Conservation (phyloP, 2,113 vertebrate species). For the Proteles cristata region DNA sequence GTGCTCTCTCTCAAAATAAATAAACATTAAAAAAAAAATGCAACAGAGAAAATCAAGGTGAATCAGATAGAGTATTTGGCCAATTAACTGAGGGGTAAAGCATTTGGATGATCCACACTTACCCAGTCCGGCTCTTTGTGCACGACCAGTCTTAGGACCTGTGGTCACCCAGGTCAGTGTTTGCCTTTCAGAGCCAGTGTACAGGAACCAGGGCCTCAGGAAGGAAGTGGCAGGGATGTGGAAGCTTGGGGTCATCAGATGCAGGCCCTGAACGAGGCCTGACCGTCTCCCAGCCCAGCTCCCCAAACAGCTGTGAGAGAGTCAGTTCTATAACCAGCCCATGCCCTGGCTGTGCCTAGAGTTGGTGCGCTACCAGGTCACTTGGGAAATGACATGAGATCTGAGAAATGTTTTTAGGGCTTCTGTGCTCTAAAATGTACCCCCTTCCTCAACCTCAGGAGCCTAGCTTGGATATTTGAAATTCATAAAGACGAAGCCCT, state of each 20-base stretch:
- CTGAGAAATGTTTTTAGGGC: slow-evolving; percentile 37
- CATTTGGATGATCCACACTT: background rate
- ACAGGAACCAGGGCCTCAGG: background rate
- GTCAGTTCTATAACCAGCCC: background rate
- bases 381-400: slow-evolving; percentile 13
- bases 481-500: slow-evolving; percentile 62
- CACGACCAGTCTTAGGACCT: background rate
- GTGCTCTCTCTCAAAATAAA: too few relatives aligned
- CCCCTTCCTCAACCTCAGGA: background rate
- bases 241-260: background rate
- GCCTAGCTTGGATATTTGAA: slow-evolving; percentile 46
- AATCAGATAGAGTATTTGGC: background rate
- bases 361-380: background rate
- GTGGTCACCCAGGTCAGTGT: background rate
- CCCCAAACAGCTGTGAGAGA: slow-evolving; percentile 9
- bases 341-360: background rate
- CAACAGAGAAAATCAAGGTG: background rate
- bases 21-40: too few relatives aligned
- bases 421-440: slow-evolving; percentile 42
- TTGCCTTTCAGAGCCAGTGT: background rate
- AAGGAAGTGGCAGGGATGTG: background rate
- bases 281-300: background rate
- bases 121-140: background rate
- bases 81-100: background rate
- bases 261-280: background rate